Conservation (phyloP, 2,888 invertebrate species). For the Tupiocoris notatus region DNA sequence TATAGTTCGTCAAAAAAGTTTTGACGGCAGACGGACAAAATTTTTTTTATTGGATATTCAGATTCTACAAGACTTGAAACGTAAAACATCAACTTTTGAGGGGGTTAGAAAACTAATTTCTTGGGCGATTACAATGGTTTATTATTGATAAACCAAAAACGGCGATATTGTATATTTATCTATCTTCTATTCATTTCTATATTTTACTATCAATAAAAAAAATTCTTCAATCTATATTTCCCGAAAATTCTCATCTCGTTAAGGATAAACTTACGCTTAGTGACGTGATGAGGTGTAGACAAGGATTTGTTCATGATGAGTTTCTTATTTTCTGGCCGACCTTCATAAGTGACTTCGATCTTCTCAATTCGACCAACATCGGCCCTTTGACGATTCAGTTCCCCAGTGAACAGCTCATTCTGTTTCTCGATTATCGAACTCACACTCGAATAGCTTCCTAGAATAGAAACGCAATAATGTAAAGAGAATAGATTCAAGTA, state of each 20-base stretch:
- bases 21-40: too few species aligned
- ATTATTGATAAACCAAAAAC: too few species aligned
- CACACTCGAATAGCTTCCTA: slow-evolving; percentile 16
- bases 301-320: slow-evolving; percentile 87
- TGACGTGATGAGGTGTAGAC: slow-evolving; percentile 91
- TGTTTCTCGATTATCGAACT: slow-evolving; percentile 53
- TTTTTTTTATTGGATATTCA: too few species aligned
- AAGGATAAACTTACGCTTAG: slow-evolving; percentile 81
- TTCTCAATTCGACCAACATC: slow-evolving; percentile 84
- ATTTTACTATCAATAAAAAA: neutral
- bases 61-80: too few species aligned
- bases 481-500: neutral
- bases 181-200: neutral
- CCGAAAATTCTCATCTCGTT: too few species aligned
- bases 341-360: slow-evolving; percentile 79
- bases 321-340: slow-evolving; percentile 66
- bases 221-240: neutral
- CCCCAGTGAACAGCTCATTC: slow-evolving; percentile 72
- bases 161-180: too few species aligned
- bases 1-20: too few species aligned
- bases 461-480: neutral
- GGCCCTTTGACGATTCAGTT: slow-evolving; percentile 71
- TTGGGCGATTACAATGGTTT: too few species aligned
- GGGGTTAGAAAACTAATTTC: too few species aligned
- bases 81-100: too few species aligned